Conservation (phyloP, 1,140 invertebrate genomes). For the Lordiphosa mommai region DNA sequence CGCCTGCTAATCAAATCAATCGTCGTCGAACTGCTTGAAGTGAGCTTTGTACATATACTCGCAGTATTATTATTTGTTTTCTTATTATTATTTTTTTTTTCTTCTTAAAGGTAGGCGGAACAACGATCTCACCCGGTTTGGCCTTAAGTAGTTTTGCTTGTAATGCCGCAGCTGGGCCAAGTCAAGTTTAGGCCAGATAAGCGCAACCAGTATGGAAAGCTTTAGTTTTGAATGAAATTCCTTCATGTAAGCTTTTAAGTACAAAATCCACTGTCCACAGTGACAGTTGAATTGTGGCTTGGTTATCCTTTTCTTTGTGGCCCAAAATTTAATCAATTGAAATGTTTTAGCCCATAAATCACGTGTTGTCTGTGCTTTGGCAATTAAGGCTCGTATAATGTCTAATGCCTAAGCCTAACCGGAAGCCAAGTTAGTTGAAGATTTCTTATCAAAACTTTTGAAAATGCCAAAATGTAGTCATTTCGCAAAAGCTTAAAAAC, state of each 20-base stretch:
- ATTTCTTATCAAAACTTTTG: conserved; percentile 21
- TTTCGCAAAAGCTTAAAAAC: conserved; percentile 22
- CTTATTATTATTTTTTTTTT: conserved; percentile 3
- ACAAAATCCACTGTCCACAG: too few species aligned
- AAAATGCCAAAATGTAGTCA: conserved; percentile 21
- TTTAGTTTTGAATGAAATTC: background rate
- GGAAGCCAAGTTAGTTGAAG: conserved; percentile 14
- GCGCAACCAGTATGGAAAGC: conserved; percentile 25
- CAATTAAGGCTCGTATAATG: conserved; percentile 16
- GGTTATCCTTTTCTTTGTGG: conserved; percentile 4
- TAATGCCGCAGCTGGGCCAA: conserved; percentile 41
- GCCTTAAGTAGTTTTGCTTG: conserved; percentile 58
- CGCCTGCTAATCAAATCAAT: conserved; percentile 70
- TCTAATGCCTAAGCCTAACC: conserved; percentile 31
- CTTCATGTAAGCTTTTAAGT: too few species aligned
- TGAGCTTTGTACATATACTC: conserved; percentile 3
- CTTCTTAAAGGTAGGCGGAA: conserved; percentile 37
- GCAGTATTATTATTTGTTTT: conserved; percentile 20
- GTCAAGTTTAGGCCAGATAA: conserved; percentile 8
- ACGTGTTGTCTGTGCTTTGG: conserved; percentile 9
- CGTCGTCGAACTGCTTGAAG: conserved; percentile 22
- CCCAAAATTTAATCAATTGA: conserved; percentile 58
- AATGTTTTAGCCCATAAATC: conserved; percentile 40
- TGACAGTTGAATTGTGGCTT: too few species aligned
- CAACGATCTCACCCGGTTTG: conserved; percentile 42